Base-by-base conservation (phyloP, 2,888 invertebrate genomes). In the Holacanthella duospinosa region DNA sequence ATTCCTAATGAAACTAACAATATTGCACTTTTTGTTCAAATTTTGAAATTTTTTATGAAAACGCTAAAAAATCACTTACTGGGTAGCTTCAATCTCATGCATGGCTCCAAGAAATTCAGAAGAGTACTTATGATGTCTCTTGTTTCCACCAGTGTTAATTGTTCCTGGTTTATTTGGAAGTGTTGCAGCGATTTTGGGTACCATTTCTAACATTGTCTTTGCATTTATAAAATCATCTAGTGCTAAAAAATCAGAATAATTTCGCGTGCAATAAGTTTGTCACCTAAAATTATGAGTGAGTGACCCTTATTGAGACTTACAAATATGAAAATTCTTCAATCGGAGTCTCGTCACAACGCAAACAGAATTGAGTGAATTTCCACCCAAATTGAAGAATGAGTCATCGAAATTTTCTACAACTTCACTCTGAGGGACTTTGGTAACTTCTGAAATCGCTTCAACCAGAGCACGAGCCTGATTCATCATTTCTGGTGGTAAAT, bases 311-410 rank as follows among this genome's bases (percentile, higher is more conserved):
- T n/a, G n/a, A n/a, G n/a, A n/a, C n/a, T 80, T 76, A 82, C 89
- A 84, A 70, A 92, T 87, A 70, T 82, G 82, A 75, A 86, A 89
- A 19, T 89, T 90, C 74, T 84, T 84, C 60, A 90, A 88, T 55
- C 85, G 80, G 58, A 92, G 76, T 74, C 83, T 81, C 0, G 87
- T 87, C 3, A 92, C 88, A 0, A 89, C 89, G 71, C 83, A 86
- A 64, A 92, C 86, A 0, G 90, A 89, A 76, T 91, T 92, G 27
- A 91, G 79, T 0, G 90, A 91, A 75, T 91, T 89, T 9, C 91
- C 91, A 1, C 91, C 91, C 43, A 91, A 80, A 71, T 88, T 85
- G 75, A 87, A 92, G 77, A 91, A 92, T 72, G 89, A 89, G 0
- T 86, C 84, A 19, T 83, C 78, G 0, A 84, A 75, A 0, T 83